A percentile compares a stretch with the other conserved stretches of the same genome.
phyloP scores from a whole-genome alignment of 2,888 invertebrate genomes.

The Lumbricus terrestris region DNA sequence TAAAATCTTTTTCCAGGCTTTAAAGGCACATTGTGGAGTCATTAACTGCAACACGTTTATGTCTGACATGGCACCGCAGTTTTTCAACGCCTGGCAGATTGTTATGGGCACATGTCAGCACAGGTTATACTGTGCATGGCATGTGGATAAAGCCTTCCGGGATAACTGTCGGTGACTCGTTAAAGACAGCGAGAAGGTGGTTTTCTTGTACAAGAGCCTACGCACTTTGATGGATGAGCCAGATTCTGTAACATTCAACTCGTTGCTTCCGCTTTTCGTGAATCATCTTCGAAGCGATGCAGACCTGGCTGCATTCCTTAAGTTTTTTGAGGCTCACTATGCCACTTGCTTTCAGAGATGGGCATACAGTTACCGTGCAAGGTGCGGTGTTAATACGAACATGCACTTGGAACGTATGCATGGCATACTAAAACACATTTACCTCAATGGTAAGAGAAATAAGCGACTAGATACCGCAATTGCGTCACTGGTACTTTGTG shows the following conservation, averaged over 20 bases:
- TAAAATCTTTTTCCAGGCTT: too few species aligned
- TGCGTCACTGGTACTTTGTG: too few species aligned
- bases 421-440: background rate
- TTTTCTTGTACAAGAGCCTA: background rate
- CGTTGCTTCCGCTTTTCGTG: background rate
- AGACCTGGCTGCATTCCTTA: background rate
- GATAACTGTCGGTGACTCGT: too few species aligned
- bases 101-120: too few species aligned
- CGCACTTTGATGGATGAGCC: background rate
- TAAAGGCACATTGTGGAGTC: too few species aligned
- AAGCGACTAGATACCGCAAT: background rate
- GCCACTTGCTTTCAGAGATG: background rate
- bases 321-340: background rate
- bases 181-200: too few species aligned
- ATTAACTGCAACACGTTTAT: too few species aligned
- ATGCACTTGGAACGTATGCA: constrained; percentile 8
- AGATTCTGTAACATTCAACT: background rate
- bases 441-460: background rate
- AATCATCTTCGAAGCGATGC: background rate
- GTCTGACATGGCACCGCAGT: too few species aligned
- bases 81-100: too few species aligned
- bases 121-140: too few species aligned
- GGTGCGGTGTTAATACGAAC: background rate
- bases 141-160: too few species aligned
- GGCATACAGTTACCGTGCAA: background rate